Percentiles rank a stretch among this genome's conserved stretches.
These are phyloP conservation scores for Indri indri DNA, from an alignment of 2,113 vertebrate genomes.

Conservation along the genomic window DNA sequence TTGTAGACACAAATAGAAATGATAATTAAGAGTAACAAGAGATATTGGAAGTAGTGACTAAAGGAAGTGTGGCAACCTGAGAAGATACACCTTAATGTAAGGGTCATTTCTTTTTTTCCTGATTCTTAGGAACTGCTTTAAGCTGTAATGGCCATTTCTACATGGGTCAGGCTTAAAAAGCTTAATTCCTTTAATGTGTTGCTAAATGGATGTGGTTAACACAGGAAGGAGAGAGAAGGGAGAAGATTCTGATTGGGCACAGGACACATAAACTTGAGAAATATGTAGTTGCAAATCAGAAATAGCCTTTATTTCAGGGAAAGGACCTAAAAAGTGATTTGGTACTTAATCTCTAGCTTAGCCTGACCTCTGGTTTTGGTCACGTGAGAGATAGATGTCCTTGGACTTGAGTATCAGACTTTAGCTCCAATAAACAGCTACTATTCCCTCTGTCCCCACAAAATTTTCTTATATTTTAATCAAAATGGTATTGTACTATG, in stretches of 20 bases:
- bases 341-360: constrained; percentile 7
- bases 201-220: background rate
- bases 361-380: background rate
- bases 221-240: background rate
- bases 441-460: background rate
- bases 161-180: background rate
- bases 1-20: constrained; percentile 39
- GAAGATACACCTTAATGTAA: background rate
- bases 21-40: constrained; percentile 19
- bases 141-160: background rate
- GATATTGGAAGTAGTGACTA: constrained; percentile 27
- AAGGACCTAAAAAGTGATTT: constrained; percentile 32
- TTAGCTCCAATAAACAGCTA: background rate
- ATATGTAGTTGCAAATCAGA: background rate
- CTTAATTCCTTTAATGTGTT: constrained; percentile 26
- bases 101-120: constrained; percentile 7
- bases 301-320: background rate
- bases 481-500: background rate
- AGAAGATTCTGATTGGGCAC: background rate
- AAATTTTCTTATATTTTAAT: background rate
- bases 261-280: constrained; percentile 8
- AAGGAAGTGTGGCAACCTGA: background rate
- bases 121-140: constrained; percentile 33
- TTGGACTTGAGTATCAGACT: background rate
- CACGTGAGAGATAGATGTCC: background rate